Evolutionary conservation across 2,113 vertebrate species (phyloP), one percentile per base, ranked within the genome.

Genomic region (Oplegnathus fasciatus): DNA sequence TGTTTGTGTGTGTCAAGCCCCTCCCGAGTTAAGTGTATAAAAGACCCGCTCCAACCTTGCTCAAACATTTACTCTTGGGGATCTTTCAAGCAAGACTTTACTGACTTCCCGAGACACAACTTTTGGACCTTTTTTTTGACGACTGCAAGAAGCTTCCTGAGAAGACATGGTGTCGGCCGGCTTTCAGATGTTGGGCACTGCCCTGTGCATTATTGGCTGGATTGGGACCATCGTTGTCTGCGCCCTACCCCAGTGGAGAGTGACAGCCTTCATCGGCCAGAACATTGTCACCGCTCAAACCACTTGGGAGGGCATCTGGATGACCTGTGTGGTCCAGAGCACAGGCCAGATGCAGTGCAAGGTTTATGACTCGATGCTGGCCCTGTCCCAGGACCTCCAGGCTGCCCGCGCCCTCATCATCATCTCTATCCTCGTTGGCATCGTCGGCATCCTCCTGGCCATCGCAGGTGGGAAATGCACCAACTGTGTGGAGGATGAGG

Each of bases 301-400:
- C 65, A 93, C 87, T 50, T 98, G 97, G 97, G 96, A 99, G 65
- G 98, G 98, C 26, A 97, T 99, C 88, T 99, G 98, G 98, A 99
- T 99, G 98, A 94, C 1, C 91, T 99, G 98, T 1, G 95, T 98
- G 92, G 95, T 97, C 46, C 98, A 99, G 95, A 99, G 98, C 94
- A 99, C 98, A 0, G 98, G 98, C 6, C 98, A 99, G 95, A 97
- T 98, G 96, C 98, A 99, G 89, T 99, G 98, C 92, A 98, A 97
- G 91, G 93, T 98, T 20, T 97, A 98, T 26, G 97, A 99, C 93
- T 98, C 97, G 0, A 67, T 98, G 96, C 90, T 99, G 93, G 96
- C 94, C 0, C 94, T 98, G 62, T 78, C 93, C 0, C 87, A 86
- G n/a, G 97, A 98, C 88, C 95, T 98, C 34, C 98, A 99, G 90